These are phyloP conservation scores for Hylaeus anthracinus DNA, from an alignment of 1,140 invertebrate species.

Conservation along the genomic window DNA sequence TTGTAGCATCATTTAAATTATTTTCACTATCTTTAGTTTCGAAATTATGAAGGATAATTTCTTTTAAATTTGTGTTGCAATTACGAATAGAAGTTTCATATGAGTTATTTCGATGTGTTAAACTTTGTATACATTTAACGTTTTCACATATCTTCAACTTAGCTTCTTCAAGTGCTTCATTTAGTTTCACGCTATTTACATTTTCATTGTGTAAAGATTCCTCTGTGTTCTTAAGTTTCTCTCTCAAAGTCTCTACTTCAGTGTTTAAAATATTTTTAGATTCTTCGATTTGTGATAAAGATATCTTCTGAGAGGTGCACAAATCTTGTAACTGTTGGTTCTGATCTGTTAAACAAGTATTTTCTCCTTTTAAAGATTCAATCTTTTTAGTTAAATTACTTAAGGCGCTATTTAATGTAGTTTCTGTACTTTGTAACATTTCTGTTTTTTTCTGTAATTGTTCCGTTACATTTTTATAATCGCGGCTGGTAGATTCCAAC, in stretches of 20 bases:
- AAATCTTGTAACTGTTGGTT: slow-evolving; percentile 34
- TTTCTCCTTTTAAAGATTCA: slow-evolving; percentile 37
- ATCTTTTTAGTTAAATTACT: slow-evolving; percentile 37
- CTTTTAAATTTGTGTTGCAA: slow-evolving; percentile 24
- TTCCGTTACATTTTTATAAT: slow-evolving; percentile 26
- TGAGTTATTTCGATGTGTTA: slow-evolving; percentile 37
- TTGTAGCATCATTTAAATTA: slow-evolving; percentile 37
- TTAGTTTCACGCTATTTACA: slow-evolving; percentile 31
- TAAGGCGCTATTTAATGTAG: slow-evolving; percentile 24
- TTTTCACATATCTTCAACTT: slow-evolving; percentile 34
- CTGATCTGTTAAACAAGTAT: slow-evolving; percentile 30
- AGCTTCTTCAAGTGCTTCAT: background rate
- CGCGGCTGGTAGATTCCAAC: slow-evolving; percentile 13
- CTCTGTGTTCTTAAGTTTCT: slow-evolving; percentile 44
- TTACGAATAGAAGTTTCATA: slow-evolving; percentile 32
- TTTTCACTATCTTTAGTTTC: slow-evolving; percentile 1
- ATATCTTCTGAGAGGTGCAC: slow-evolving; percentile 45
- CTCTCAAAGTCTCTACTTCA: slow-evolving; percentile 48
- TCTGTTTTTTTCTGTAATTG: slow-evolving; percentile 15
- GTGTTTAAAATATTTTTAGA: slow-evolving; percentile 49
- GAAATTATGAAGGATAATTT: slow-evolving; percentile 23
- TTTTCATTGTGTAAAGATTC: slow-evolving; percentile 31
- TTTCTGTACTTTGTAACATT: slow-evolving; percentile 31
- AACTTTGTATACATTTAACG: slow-evolving; percentile 33
- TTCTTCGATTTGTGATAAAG: slow-evolving; percentile 48